Base-by-base conservation (phyloP, 2,113 vertebrate genomes). In the Rhipidura dahli region DNA sequence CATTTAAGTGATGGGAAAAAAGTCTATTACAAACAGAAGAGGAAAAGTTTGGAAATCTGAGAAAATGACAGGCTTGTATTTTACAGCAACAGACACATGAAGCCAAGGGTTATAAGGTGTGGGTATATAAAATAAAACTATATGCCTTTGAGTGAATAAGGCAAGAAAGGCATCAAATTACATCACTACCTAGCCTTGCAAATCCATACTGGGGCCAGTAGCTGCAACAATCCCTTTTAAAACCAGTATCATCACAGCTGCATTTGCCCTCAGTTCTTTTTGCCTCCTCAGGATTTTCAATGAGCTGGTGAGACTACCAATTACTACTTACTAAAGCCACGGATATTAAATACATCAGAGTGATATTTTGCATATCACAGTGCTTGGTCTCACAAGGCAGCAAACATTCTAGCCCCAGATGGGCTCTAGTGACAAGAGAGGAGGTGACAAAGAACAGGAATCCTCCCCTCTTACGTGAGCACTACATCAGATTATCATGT, bases 101-200 rank as follows among this genome's bases (percentile, higher is more conserved):
- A 83, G 50, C 23, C 72, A 72, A 80, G 45, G 63, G 50, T 90
- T 90, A 73, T 35, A 90, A 86, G 64, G 68, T 90, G 59, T 81
- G 45, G 30, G 64, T 47, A 77, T 47, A 63, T 77, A 86, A 95
- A 87, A 89, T 81, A 70, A 87, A 95, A 79, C 79, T n/a, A 64
- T 54, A 76, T 71, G 76, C 1, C 3, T 81, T 65, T 64, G 44
- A 76, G 44, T 44, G 51, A 79, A 78, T 56, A 90, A 75, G 63
- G 69, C 47, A 73, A 85, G 68, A 80, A 92, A 92, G 39, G 50
- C 63, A 86, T 77, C 63, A 61, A 70, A 88, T 85, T 42, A 47
- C 53, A 45, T 12, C 47, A 45, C 26, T n/a, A 22, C 42, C 49
- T 11, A 76, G 42, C 23, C n/a, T 65, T 78, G 50, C n/a, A 86